A percentile compares a stretch with the other conserved stretches of the same genome.
phyloP scores from a whole-genome alignment of 1,140 invertebrate genomes.

The Monomorium pharaonis region DNA sequence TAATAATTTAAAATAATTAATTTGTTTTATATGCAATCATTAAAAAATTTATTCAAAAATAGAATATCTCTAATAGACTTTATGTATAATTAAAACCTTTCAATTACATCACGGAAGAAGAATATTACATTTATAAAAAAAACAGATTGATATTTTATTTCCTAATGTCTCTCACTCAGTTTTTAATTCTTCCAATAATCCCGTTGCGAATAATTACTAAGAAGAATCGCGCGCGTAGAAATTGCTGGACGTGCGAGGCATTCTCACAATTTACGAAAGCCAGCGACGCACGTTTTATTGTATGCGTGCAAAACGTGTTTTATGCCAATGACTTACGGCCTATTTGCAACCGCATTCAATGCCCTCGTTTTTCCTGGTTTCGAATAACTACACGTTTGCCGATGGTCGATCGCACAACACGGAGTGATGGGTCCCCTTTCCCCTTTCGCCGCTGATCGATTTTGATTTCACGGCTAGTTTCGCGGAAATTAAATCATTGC shows the following conservation, averaged over 20 bases:
- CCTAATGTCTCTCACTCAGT: neutral
- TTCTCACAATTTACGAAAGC: constrained; percentile 35
- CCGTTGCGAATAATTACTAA: neutral
- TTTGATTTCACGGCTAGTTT: constrained; percentile 72
- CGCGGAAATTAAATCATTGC: constrained; percentile 67
- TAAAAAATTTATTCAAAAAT: neutral
- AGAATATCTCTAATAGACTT: neutral
- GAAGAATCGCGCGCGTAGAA: neutral
- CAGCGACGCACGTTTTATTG: constrained; percentile 18
- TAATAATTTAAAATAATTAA: constrained; percentile 3
- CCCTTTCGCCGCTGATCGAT: constrained; percentile 54
- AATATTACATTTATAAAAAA: neutral
- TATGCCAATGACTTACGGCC: constrained; percentile 67
- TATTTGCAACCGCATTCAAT: constrained; percentile 55
- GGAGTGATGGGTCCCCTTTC: neutral
- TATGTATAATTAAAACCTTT: neutral
- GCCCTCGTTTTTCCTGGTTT: constrained; percentile 62
- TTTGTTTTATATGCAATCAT: neutral
- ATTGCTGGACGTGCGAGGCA: constrained; percentile 42
- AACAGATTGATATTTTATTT: neutral
- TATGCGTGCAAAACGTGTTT: constrained; percentile 38
- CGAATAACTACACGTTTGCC: constrained; percentile 42
- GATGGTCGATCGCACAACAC: neutral
- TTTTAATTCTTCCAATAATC: neutral
- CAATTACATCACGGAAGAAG: neutral